phyloP scores from a whole-genome alignment of 2,888 invertebrate species.

The Eupithecia pulchellata region DNA sequence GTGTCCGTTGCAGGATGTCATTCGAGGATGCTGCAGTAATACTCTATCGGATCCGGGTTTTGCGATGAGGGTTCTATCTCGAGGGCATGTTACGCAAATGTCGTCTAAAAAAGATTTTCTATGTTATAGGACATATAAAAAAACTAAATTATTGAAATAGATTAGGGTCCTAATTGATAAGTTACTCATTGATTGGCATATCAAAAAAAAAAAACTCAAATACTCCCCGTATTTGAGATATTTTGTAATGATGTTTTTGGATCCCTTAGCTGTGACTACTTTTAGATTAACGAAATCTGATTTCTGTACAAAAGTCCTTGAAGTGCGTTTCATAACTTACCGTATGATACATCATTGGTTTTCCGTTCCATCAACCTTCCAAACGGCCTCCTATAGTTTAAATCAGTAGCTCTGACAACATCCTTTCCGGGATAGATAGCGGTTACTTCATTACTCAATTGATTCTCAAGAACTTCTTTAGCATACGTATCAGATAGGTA shows the following conservation, averaged over 20 bases:
- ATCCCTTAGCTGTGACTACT: no score
- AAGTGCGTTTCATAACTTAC: constrained; percentile 39
- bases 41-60: constrained; percentile 68
- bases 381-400: constrained; percentile 42
- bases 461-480: constrained; percentile 68
- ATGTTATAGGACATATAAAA: no score
- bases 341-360: constrained; percentile 50
- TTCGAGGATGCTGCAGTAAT: constrained; percentile 62
- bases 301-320: not conserved
- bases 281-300: no score
- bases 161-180: no score
- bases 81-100: constrained; percentile 74
- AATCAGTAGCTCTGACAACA: constrained; percentile 58
- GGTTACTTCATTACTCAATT: constrained; percentile 66
- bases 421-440: constrained; percentile 68
- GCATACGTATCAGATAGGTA: constrained; percentile 77
- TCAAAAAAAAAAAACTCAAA: no score
- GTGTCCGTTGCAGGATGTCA: constrained; percentile 66
- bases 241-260: no score
- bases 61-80: constrained; percentile 73
- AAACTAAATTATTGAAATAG: no score
- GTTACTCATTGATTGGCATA: no score
- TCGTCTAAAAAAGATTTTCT: constrained; percentile 36
- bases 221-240: no score
- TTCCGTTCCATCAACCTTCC: constrained; percentile 51